Evolutionary conservation across 1,140 invertebrate species (phyloP), one percentile per base, ranked within the genome.

Genomic region (Cotesia chilonis): DNA sequence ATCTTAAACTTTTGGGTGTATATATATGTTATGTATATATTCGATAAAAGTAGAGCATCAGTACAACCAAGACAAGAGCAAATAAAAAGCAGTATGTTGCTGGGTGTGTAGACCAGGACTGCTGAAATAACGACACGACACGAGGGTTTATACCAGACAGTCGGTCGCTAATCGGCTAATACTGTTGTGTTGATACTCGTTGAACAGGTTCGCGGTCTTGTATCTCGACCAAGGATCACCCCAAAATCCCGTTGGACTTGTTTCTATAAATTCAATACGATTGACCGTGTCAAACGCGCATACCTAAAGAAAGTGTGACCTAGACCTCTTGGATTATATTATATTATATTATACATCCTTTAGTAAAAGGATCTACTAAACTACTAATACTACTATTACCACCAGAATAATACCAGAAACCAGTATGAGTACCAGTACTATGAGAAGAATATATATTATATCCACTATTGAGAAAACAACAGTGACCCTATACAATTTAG

Each of bases 121-220:
- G 5, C 10, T 28, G 5, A 12, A 38, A 38, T 12, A 38, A 28
- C n/a, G 60, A 35, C 4, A 20, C 57, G 28, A 47, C 41, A 47
- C 6, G 41, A 47, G 41, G 41, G 10, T 47, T 47, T 47, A 9
- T 47, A 64, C 10, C 35, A 20, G 41, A 37, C 37, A 71, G 57
- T 73, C 61, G 60, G 65, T 59, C 71, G 63, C 71, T 73, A 73
- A 73, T 69, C 72, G 67, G 51, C 60, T 73, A 70, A 73, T 73
- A 60, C 68, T 70, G 60, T 65, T 73, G 67, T 63, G 17, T 35
- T 37, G 36, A 36, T 38, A 35, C 59, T 55, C 28, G 47, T 73
- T 47, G 66, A 36, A 73, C 72, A 28, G 68, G 67, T 57, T 64
- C 47, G 47, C 67, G 37, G 28, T 59, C 35, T 69, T 64, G 61